Base-by-base conservation (phyloP, 2,797 vertebrate species). In the Ciconia nigra region DNA sequence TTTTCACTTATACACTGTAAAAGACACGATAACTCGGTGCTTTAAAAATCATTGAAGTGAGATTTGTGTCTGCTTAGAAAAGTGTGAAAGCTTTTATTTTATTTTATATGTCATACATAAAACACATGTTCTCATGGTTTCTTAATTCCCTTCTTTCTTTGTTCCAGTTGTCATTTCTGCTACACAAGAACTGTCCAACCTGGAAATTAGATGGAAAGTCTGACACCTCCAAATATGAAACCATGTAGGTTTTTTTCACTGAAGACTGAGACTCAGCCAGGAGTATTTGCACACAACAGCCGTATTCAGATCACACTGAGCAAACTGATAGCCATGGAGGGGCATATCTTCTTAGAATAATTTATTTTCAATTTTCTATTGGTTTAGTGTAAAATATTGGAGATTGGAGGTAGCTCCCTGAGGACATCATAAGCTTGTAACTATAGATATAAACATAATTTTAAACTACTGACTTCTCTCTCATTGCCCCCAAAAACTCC, bases 11-110 rank as follows among this genome's bases (percentile, higher is more conserved):
- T 6, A 58, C 11, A 8, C 17, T 84, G 42, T 55, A 58, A 89
- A 65, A 96, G 67, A 86, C 46, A 49, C 22, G 35, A 72, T 55
- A 94, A 62, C 44, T 74, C 58, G 73, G n/a, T 26, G 58, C 61
- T 96, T 97, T 73, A 69, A 88, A 96, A 95, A 92, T 85, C 97
- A 83, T 86, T 49, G 42, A n/a, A 83, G 62, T 69, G 87, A 90
- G 89, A 93, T 83, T 89, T 80, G 3, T 82, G 44, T 81, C 29
- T 26, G 13, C 63, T 96, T 93, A 52, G 83, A 94, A 96, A 94
- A 91, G 55, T 76, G 6, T 46, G 29, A 86, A 47, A 44, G 44
- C 24, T 83, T 94, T 41, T 16, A n/a, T 63, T 90, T 47, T 31
- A 26, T 83, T 81, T 67, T 10, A 33, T 51, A 69, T 31, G 19